Percentiles rank a stretch among this genome's conserved stretches.
Evolutionary conservation across 2,113 vertebrate genomes (phyloP).

Genomic region (Sarotherodon lohbergeri): DNA sequence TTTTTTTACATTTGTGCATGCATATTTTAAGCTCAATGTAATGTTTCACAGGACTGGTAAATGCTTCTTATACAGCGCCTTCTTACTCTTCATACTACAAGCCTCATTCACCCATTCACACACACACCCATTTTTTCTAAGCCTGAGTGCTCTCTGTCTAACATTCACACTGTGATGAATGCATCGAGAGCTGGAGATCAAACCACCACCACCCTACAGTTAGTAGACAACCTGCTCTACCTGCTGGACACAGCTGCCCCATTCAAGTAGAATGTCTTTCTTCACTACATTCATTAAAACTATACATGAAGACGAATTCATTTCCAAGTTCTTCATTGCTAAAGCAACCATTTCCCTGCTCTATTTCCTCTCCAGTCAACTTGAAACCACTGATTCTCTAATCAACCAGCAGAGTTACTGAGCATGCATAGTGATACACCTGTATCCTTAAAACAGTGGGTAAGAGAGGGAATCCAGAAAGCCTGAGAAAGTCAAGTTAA

Average conservation of each 20-base stretch:
- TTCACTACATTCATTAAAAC: background rate
- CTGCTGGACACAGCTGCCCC: background rate
- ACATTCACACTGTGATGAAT: background rate
- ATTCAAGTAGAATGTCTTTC: background rate
- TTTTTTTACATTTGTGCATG: background rate
- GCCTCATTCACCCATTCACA: background rate
- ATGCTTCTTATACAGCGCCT: background rate
- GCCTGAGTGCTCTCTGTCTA: background rate
- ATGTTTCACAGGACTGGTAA: background rate
- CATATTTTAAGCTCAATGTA: background rate
- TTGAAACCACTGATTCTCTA: background rate
- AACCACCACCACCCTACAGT: background rate
- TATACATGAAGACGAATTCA: background rate
- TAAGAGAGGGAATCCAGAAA: background rate
- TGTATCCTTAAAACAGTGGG: background rate
- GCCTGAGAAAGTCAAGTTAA: background rate
- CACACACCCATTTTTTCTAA: background rate
- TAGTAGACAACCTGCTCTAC: background rate
- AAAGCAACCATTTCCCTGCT: background rate
- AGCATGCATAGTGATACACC: background rate
- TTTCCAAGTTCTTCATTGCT: background rate
- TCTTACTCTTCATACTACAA: background rate
- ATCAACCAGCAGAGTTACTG: background rate
- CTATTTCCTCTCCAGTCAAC: background rate
- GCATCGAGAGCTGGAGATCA: background rate